Percentiles rank a stretch among this genome's conserved stretches.
Evolutionary conservation across 2,113 vertebrate species (phyloP).

Genomic region (Typhlomys cinereus): DNA sequence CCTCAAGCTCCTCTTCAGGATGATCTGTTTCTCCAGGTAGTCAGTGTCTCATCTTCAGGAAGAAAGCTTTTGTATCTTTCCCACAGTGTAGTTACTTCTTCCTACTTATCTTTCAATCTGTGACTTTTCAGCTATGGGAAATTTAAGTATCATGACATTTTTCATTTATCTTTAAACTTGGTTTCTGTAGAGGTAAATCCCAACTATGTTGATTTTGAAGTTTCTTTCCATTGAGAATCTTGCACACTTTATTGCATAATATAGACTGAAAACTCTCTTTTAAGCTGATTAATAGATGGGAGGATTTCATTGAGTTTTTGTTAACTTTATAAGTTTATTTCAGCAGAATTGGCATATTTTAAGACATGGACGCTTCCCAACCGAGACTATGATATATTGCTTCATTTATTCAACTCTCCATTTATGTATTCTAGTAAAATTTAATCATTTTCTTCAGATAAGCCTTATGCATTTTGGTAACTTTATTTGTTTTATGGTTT

Average conservation of each 20-base stretch:
- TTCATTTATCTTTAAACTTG: not conserved
- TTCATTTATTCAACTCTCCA: not conserved
- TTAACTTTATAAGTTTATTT: conserved; percentile 20
- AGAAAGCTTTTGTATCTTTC: not conserved
- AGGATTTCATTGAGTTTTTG: not conserved
- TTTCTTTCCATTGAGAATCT: not conserved
- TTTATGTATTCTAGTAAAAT: conserved; percentile 4
- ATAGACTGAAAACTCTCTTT: not conserved
- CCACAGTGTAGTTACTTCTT: not conserved
- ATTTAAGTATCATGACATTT: conserved; percentile 15
- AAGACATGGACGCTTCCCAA: not conserved
- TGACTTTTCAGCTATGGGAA: conserved; percentile 9
- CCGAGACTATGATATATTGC: not conserved
- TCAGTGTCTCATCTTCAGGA: not conserved
- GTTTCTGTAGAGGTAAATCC: not conserved
- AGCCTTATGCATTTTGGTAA: not conserved
- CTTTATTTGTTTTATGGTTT: not conserved
- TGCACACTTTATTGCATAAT: not conserved
- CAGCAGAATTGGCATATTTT: not conserved
- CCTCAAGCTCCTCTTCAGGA: not conserved
- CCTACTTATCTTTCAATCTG: not conserved
- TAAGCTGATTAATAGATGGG: not conserved
- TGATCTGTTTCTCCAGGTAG: not conserved
- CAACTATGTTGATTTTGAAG: conserved; percentile 30
- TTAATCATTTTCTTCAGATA: not conserved